These are phyloP conservation scores for Abrostola tripartita DNA, from an alignment of 2,888 invertebrate species.

Conservation along the genomic window DNA sequence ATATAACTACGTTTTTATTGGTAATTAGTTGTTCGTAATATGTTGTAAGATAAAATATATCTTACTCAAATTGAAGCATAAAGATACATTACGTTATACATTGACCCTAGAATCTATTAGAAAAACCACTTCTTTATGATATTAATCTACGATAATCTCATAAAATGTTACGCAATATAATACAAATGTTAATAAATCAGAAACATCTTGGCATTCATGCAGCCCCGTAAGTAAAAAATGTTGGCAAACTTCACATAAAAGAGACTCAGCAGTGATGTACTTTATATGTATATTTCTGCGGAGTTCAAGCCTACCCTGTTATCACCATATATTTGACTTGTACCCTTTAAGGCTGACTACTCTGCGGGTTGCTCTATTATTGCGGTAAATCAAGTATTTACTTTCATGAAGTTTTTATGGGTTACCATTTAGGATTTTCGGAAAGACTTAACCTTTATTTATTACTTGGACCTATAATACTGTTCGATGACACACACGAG, in stretches of 20 bases:
- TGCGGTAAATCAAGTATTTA: constrained; percentile 34
- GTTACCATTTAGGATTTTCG: constrained; percentile 15
- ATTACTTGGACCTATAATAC: constrained; percentile 5
- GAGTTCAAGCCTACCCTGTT: constrained; percentile 30
- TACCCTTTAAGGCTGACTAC: constrained; percentile 24
- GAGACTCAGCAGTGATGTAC: constrained; percentile 33
- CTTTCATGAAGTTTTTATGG: constrained; percentile 39
- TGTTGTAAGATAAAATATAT: too few species aligned
- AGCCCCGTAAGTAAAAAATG: constrained; percentile 38
- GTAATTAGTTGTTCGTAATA: too few species aligned
- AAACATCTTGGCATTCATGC: constrained; percentile 43
- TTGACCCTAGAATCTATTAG: not conserved
- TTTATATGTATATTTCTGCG: constrained; percentile 36
- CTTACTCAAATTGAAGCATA: too few species aligned
- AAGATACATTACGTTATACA: too few species aligned
- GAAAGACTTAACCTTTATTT: constrained; percentile 17
- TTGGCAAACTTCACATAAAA: constrained; percentile 47
- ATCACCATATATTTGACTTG: constrained; percentile 50
- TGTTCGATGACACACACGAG: not conserved
- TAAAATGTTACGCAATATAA: constrained; percentile 40
- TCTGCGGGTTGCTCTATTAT: constrained; percentile 21
- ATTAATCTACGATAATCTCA: constrained; percentile 18
- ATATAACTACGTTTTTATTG: too few species aligned
- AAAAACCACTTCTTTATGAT: constrained; percentile 8
- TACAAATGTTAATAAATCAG: constrained; percentile 49